Evolutionary conservation across 2,888 invertebrate genomes (phyloP), one percentile per base, ranked within the genome.

Genomic region (Brachypalpus laphriformis): DNA sequence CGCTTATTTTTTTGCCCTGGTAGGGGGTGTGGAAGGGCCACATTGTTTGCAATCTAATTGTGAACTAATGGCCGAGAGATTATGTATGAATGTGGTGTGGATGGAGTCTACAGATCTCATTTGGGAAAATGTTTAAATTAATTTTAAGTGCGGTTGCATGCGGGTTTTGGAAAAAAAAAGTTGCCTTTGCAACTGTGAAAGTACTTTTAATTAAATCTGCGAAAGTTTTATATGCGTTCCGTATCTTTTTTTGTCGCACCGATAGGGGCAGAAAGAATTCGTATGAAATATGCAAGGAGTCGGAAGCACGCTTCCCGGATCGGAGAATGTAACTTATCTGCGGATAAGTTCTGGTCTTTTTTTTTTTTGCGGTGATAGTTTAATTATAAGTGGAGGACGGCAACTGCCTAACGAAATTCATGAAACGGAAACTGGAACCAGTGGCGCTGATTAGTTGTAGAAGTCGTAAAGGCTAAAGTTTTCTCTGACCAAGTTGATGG

Each of bases 201-300:
- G 61, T 61, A 56, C 75, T 75, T 81, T 81, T 81, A 81, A 81
- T 81, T 81, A 81, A 81, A 75, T 75, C 63, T 56, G 75, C 51
- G 42, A 63, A 75, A 56, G 61, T 81, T 81, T 81, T 56, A 16
- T 63, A 70, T 63, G 59, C 51, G 68, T 56, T 80, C 31, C 8
- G 31, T 31, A 1, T 49, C 47, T 49, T 70, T 45, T 34, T 34
- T 7, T 16, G 37, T 45, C 18, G 11, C 56, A 14, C 6, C 18
- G 16, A 51, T 1, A 65, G n/a, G 45, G 66, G 22, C 18, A 9
- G n/a, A 51, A 40, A 1, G 37, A 66, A 61, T 47, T 61, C 45
- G 68, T 63, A 59, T 59, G 65, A 47, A 49, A 47, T 63, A 31
- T 20, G 37, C 31, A 57, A 45, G 49, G 14, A 66, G 49, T 14